phyloP scores from a whole-genome alignment of 2,113 vertebrate genomes.

The Entelurus aequoreus region DNA sequence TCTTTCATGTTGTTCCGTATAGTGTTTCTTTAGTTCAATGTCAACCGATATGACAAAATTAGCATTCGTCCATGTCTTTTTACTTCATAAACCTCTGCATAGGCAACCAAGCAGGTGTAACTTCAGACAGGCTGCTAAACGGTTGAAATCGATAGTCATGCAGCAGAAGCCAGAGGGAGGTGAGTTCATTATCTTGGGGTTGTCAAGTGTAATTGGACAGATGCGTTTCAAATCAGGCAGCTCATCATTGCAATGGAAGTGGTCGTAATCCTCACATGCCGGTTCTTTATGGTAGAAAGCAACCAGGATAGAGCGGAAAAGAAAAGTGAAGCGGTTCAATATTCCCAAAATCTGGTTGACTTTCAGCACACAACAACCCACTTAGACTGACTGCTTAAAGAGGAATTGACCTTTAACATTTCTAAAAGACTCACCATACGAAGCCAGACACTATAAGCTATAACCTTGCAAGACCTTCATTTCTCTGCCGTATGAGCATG shows the following conservation, averaged over 20 bases:
- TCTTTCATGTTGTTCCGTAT: too few relatives aligned
- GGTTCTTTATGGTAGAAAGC: slow-evolving; percentile 26
- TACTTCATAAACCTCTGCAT: slow-evolving; percentile 42
- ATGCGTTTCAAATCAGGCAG: slow-evolving; percentile 59
- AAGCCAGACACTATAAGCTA: slow-evolving; percentile 20
- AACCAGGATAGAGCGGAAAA: slow-evolving; percentile 5
- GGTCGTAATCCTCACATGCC: slow-evolving; percentile 38
- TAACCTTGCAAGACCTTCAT: slow-evolving; percentile 43
- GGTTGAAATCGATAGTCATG: slow-evolving; percentile 53
- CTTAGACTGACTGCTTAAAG: slow-evolving; percentile 35
- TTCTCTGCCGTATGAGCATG: slow-evolving; percentile 34
- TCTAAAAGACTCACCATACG: slow-evolving; percentile 28
- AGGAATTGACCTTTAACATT: slow-evolving; percentile 55
- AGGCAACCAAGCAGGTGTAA: slow-evolving; percentile 27
- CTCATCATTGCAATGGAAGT: slow-evolving; percentile 44
- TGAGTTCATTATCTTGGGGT: slow-evolving; percentile 59
- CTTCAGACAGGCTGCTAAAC: slow-evolving; percentile 27
- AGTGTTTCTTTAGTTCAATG: neutral
- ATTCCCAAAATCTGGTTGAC: slow-evolving; percentile 25
- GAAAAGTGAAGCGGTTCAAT: slow-evolving; percentile 5
- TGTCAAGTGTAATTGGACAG: slow-evolving; percentile 62
- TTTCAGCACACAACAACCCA: slow-evolving; percentile 26
- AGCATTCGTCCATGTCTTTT: slow-evolving; percentile 16
- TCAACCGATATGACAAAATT: neutral
- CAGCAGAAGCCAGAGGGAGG: slow-evolving; percentile 54